Evolutionary conservation across 2,113 vertebrate genomes (phyloP).

Genomic region (Lichenostomus cassidix): DNA sequence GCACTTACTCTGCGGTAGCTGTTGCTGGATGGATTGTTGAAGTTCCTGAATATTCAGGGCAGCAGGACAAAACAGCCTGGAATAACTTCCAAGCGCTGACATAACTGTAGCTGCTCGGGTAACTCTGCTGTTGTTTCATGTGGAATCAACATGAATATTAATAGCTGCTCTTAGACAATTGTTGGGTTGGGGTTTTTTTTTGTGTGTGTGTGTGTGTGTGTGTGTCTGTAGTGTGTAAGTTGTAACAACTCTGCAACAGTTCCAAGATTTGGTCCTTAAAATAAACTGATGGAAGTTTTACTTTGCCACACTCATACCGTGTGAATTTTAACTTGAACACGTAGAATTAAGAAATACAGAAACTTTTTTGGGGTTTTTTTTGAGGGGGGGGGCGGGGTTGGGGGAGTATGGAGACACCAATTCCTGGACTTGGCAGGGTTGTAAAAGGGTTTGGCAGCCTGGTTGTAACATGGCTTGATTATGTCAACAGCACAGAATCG

Average conservation of each 20-base stretch:
- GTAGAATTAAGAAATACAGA: neutral
- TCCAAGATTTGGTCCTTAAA: neutral
- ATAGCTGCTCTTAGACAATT: conserved; percentile 3
- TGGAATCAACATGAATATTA: conserved; percentile 31
- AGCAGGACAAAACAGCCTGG: conserved; percentile 30
- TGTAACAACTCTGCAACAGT: neutral
- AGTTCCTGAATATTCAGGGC: conserved; percentile 34
- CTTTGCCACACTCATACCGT: neutral
- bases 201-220: neutral
- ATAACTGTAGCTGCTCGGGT: conserved; percentile 20
- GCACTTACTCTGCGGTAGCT: neutral
- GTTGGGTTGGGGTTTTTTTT: neutral
- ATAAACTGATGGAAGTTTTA: conserved; percentile 23
- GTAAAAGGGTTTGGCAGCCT: conserved; percentile 21
- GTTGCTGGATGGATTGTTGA: neutral
- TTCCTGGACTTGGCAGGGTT: neutral
- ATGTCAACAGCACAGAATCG: conserved; percentile 26
- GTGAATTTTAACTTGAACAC: neutral
- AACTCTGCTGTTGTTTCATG: conserved; percentile 7
- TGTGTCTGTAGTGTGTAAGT: neutral
- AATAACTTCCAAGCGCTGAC: conserved; percentile 37
- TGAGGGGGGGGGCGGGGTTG: accelerated
- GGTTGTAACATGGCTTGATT: conserved; percentile 5
- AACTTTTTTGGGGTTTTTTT: neutral
- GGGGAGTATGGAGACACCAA: neutral